Conservation (phyloP, 2,888 invertebrate species). For the Pristionchus maxplancki region DNA sequence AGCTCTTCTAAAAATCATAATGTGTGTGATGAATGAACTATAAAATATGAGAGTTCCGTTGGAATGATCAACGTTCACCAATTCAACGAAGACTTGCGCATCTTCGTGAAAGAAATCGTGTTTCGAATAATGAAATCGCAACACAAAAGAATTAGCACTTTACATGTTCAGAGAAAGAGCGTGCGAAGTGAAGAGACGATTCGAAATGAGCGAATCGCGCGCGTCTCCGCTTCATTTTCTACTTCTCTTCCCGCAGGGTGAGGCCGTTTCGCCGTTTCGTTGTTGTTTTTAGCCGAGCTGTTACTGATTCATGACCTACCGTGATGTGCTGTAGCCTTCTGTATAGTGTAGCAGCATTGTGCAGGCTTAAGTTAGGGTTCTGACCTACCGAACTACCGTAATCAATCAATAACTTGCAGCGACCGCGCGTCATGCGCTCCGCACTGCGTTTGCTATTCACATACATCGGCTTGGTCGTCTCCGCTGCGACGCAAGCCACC, state of each 20-base stretch:
- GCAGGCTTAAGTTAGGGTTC: background rate
- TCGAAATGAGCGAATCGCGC: background rate
- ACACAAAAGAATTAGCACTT: background rate
- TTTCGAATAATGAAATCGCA: background rate
- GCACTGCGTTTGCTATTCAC: constrained; percentile 21
- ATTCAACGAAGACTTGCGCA: no score
- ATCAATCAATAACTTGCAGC: background rate
- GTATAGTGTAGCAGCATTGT: background rate
- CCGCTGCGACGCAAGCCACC: background rate
- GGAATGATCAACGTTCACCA: no score
- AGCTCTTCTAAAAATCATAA: no score
- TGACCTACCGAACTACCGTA: background rate
- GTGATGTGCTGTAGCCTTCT: background rate
- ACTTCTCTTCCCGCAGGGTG: constrained; percentile 20
- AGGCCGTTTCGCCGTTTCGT: background rate
- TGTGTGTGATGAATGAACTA: no score
- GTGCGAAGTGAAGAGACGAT: background rate
- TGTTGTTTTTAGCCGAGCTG: background rate
- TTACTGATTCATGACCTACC: no score
- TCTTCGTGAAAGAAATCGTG: constrained; percentile 3
- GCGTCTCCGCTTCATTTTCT: background rate
- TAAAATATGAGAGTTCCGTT: no score
- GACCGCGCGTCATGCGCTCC: background rate
- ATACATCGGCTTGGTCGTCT: constrained; percentile 23
- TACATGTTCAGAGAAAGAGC: background rate